Evolutionary conservation across 1,140 invertebrate genomes (phyloP).

Genomic region (Arion vulgaris): DNA sequence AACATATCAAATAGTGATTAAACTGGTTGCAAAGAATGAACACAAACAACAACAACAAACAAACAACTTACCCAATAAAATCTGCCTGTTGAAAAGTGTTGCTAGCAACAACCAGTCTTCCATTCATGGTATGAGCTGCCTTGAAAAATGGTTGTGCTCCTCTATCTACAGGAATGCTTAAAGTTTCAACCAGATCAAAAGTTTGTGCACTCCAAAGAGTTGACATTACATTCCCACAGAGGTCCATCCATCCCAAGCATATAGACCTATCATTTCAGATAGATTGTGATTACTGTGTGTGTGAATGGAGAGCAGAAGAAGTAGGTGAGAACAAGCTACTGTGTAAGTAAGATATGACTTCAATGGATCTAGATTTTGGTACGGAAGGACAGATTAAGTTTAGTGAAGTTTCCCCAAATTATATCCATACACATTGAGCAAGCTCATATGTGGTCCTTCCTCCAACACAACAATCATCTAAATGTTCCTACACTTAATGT

Average conservation of each 20-base stretch:
- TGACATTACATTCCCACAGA: slow-evolving; percentile 51
- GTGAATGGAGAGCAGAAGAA: too few species aligned
- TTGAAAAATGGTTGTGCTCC: slow-evolving; percentile 51
- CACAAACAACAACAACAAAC: too few species aligned
- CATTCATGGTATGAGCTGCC: slow-evolving; percentile 49
- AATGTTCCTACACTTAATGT: too few species aligned
- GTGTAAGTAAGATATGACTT: background rate
- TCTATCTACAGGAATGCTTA: slow-evolving; percentile 27
- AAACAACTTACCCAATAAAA: slow-evolving; percentile 39
- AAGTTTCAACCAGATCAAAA: slow-evolving; percentile 44
- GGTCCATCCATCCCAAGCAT: slow-evolving; percentile 53
- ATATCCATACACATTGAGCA: too few species aligned
- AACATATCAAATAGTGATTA: too few species aligned
- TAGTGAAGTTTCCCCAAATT: too few species aligned
- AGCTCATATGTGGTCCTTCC: too few species aligned
- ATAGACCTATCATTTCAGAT: slow-evolving; percentile 40
- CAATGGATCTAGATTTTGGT: background rate
- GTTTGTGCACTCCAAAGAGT: slow-evolving; percentile 34
- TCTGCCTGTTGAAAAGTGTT: slow-evolving; percentile 49
- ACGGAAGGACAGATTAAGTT: too few species aligned
- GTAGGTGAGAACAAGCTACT: background rate
- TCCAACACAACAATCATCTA: too few species aligned
- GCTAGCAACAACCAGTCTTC: slow-evolving; percentile 45
- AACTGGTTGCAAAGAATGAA: too few species aligned
- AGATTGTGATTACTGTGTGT: background rate